Conservation (phyloP, 2,888 invertebrate species). For the Furcula furcula region DNA sequence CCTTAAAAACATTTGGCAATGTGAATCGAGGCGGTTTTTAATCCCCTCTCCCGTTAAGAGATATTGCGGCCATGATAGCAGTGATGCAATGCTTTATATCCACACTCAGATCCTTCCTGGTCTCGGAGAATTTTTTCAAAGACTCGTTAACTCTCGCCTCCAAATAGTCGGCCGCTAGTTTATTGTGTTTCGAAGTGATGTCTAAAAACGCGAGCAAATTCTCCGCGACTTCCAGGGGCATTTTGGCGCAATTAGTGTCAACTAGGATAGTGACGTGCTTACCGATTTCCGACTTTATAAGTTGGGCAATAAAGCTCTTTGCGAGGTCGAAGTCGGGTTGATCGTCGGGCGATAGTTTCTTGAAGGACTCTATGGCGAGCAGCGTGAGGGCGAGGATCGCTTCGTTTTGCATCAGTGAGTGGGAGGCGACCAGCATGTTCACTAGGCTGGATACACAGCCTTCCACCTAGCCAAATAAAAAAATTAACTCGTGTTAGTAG, state of each 20-base stretch:
- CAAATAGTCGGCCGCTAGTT: slow-evolving; percentile 56
- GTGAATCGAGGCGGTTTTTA: slow-evolving; percentile 5
- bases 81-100: slow-evolving; percentile 48
- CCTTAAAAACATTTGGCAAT: background rate
- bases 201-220: slow-evolving; percentile 75
- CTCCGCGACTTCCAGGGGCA: slow-evolving; percentile 73
- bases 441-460: slow-evolving; percentile 89
- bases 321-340: slow-evolving; percentile 44
- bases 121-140: slow-evolving; percentile 53
- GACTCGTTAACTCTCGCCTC: slow-evolving; percentile 56
- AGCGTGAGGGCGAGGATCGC: slow-evolving; percentile 88
- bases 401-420: slow-evolving; percentile 94
- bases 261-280: slow-evolving; percentile 72
- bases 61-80: slow-evolving; percentile 42
- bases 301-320: slow-evolving; percentile 49
- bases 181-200: slow-evolving; percentile 61
- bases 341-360: slow-evolving; percentile 32
- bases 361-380: slow-evolving; percentile 64
- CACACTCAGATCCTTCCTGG: slow-evolving; percentile 53
- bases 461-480: slow-evolving; percentile 68
- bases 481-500: too few relatives aligned
- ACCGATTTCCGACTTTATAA: slow-evolving; percentile 77
- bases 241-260: slow-evolving; percentile 68
- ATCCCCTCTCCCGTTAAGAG: slow-evolving; percentile 34
- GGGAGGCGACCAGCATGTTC: slow-evolving; percentile 91